Evolutionary conservation across 2,113 vertebrate genomes (phyloP).

Genomic region (Desmodus rotundus): DNA sequence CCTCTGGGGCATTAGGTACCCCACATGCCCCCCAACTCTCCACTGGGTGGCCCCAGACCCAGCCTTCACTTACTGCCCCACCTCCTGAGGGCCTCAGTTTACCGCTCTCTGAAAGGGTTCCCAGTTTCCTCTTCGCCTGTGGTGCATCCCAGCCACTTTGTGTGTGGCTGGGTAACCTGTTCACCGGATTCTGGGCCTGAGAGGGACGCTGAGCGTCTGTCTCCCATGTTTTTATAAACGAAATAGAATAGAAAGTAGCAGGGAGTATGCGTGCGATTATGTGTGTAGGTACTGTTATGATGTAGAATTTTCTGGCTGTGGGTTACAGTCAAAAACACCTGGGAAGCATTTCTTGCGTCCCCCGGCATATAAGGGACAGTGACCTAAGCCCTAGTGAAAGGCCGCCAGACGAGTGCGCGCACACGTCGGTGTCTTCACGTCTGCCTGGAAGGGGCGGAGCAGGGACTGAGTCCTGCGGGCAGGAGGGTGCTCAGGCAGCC

Average conservation of each 20-base stretch:
- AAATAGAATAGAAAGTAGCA: not conserved
- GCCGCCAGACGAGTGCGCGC: too few species aligned
- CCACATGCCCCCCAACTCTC: too few species aligned
- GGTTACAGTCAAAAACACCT: not conserved
- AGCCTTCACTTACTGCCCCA: not conserved
- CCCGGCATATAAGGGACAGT: not conserved
- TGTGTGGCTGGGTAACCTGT: too few species aligned
- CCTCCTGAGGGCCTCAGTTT: not conserved
- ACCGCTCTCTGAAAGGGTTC: not conserved
- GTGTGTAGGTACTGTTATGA: too few species aligned
- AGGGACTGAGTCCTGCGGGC: not conserved
- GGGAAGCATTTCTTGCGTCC: not conserved
- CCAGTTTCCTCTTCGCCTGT: not conserved
- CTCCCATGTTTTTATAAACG: not conserved
- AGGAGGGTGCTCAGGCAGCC: not conserved
- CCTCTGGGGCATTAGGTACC: not conserved
- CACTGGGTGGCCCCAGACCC: not conserved
- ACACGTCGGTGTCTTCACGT: not conserved
- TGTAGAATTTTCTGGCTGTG: not conserved
- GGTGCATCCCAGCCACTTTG: not conserved
- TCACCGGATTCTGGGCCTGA: not conserved
- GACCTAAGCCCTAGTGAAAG: not conserved
- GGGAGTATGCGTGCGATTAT: not conserved
- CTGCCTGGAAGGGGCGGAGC: not conserved
- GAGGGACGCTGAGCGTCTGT: not conserved